Conservation (phyloP, 53 echinoderm and acorn worm species). For the Stichopus horrens region DNA sequence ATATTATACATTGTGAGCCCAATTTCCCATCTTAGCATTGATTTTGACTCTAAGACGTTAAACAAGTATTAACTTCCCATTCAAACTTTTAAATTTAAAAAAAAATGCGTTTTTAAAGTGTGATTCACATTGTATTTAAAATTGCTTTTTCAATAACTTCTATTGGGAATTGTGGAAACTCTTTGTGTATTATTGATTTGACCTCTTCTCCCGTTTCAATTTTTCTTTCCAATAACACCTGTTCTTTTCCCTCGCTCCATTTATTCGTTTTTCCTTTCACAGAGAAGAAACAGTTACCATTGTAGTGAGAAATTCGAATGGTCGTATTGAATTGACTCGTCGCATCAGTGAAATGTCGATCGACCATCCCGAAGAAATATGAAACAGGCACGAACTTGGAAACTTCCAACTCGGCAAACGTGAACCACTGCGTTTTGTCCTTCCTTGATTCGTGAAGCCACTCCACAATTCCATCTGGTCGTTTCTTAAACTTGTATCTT, state of each 20-base stretch:
- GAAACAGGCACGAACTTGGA: not conserved
- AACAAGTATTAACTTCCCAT: too few relatives aligned
- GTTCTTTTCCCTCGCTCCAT: not conserved
- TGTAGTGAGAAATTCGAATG: not conserved
- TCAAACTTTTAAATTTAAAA: too few relatives aligned
- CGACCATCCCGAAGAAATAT: not conserved
- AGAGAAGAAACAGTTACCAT: not conserved
- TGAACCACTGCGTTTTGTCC: not conserved
- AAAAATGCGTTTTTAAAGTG: too few relatives aligned
- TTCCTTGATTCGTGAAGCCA: not conserved
- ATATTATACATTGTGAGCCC: too few relatives aligned
- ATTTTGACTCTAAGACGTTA: too few relatives aligned
- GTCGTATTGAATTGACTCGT: not conserved
- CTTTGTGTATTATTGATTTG: not conserved
- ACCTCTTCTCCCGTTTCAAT: not conserved
- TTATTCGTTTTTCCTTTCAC: not conserved
- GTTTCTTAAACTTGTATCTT: not conserved
- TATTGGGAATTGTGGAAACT: not conserved
- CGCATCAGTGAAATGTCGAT: not conserved
- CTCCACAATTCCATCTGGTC: constrained; percentile 5
- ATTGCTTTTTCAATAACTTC: not conserved
- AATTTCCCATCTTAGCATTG: too few relatives aligned
- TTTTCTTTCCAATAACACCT: not conserved
- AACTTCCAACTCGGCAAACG: not conserved
- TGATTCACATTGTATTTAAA: not conserved